Evolutionary conservation across 2,888 invertebrate species (phyloP), one percentile per base, ranked within the genome.

Genomic region (Monopis laevigella): DNA sequence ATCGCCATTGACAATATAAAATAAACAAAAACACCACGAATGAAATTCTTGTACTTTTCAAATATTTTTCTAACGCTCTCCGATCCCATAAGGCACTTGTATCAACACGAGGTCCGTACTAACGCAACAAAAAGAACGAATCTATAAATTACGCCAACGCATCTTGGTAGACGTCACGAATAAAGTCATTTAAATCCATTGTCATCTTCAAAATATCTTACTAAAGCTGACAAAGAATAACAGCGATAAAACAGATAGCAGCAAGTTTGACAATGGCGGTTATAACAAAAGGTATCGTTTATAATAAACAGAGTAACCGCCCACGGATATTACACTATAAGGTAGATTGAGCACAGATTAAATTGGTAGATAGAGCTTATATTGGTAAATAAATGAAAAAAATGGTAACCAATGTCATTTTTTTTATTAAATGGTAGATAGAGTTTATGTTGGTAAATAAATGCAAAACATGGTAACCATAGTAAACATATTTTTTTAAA

Each of bases 121-220:
- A 14, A 57, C 45, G 53, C 50, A 57, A 56, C 55, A 64, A 63
- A 64, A 60, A 35, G 56, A 39, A 30, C n/a, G 17, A 5, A 21
- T 24, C 58, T 58, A 70, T 66, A 69, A 73, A 71, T 67, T 62
- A 70, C 63, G 51, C 59, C 55, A 52, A 64, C 58, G 57, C 59
- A 48, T 61, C 60, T 50, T 58, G 55, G 52, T 13, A 17, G 62
- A 66, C 56, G 64, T 68, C 65, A 62, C 55, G 53, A 65, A 72
- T 72, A 67, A 63, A 73, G 68, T 72, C 71, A 75, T 77, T 75
- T 71, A 63, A 71, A 70, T 64, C 74, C 57, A 72, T 78, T 80
- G 78, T 80, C 64, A 66, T 69, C 58, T 65, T 58, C 40, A 51
- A 36, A 58, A 55, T 64, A 59, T 60, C 56, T 61, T 53, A 51